phyloP scores from a whole-genome alignment of 2,113 vertebrate species.

The Spermophilus dauricus region DNA sequence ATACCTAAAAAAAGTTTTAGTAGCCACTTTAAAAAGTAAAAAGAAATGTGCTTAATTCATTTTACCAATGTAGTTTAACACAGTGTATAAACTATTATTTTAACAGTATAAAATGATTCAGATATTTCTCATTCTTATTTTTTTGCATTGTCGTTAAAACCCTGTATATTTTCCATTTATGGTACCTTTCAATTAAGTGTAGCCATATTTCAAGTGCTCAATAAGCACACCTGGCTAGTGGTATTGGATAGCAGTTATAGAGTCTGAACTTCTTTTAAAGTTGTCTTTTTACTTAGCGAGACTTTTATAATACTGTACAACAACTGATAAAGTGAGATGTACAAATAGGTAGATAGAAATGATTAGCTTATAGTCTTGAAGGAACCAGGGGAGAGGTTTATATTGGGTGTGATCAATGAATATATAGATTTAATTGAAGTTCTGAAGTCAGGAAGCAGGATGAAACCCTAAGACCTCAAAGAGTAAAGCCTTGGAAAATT shows the following conservation, averaged over 20 bases:
- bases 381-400: not conserved
- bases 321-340: not conserved
- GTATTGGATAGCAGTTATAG: not conserved
- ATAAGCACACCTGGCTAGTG: not conserved
- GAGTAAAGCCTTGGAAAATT: not conserved
- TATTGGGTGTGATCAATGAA: not conserved
- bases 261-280: not conserved
- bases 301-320: not conserved
- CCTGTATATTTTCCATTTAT: not conserved
- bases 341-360: not conserved
- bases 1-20: conserved; percentile 47
- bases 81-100: conserved; percentile 47
- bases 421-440: not conserved
- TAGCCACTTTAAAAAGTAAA: conserved; percentile 44
- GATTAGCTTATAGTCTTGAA: not conserved
- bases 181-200: not conserved
- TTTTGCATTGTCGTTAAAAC: conserved; percentile 32
- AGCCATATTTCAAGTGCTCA: not conserved
- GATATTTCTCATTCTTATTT: not conserved
- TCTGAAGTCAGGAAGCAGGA: not conserved
- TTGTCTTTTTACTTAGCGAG: not conserved
- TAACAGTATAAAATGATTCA: conserved; percentile 41
- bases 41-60: conserved; percentile 46
- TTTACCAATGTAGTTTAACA: conserved; percentile 32
- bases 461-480: not conserved